Evolutionary conservation across 2,113 vertebrate genomes (phyloP).

Genomic region (Elachura formosa): DNA sequence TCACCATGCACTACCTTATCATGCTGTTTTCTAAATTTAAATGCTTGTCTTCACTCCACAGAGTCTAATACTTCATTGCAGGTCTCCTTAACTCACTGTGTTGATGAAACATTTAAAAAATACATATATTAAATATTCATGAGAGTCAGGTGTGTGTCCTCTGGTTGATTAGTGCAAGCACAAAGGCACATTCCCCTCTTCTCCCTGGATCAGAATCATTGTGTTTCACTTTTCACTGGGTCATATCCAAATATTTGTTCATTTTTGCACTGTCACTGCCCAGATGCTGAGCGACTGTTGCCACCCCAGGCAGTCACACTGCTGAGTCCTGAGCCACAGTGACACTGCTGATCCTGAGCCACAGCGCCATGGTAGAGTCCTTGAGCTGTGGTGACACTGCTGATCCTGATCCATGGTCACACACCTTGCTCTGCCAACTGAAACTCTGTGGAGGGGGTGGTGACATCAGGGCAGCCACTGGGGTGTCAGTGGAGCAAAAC

Average conservation of each 20-base stretch:
- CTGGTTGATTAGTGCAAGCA: background rate
- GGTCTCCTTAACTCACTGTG: slow-evolving; percentile 37
- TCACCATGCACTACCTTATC: background rate
- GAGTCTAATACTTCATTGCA: slow-evolving; percentile 3
- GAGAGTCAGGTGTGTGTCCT: background rate
- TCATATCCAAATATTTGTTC: background rate
- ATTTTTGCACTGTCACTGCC: background rate
- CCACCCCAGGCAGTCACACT: background rate
- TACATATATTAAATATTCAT: background rate
- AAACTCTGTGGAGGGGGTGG: background rate
- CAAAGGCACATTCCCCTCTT: background rate
- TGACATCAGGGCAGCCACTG: background rate
- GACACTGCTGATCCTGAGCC: background rate
- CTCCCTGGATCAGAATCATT: background rate
- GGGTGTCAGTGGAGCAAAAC: background rate
- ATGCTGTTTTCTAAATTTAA: slow-evolving; percentile 55
- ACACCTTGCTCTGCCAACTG: background rate
- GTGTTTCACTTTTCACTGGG: background rate
- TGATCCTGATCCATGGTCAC: background rate
- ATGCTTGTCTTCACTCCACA: slow-evolving; percentile 25
- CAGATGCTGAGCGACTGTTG: background rate
- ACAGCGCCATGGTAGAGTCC: background rate
- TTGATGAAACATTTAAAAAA: slow-evolving; percentile 40
- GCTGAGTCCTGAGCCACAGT: too few species aligned
- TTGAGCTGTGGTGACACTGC: background rate